phyloP scores from a whole-genome alignment of 2,797 vertebrate genomes.

The Ispidina lecontei region DNA sequence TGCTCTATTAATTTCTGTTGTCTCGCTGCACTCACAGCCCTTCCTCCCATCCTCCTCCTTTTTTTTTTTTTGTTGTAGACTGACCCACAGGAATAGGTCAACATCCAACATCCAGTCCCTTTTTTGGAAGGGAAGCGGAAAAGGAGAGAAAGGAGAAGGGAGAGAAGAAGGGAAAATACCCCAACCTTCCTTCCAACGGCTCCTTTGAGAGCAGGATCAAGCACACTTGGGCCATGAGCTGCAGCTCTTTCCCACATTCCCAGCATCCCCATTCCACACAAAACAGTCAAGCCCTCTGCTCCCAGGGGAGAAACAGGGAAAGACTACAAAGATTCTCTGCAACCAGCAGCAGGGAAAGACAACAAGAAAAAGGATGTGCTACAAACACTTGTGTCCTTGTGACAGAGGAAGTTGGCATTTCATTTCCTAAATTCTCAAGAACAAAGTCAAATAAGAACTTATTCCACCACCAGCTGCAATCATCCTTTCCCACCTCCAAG shows the following conservation, averaged over 20 bases:
- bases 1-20: conserved; percentile 68
- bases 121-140: conserved; percentile 29
- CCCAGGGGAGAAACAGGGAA: background rate
- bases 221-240: background rate
- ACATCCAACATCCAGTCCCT: conserved; percentile 33
- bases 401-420: background rate
- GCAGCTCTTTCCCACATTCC: background rate
- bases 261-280: background rate
- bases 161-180: background rate
- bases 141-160: background rate
- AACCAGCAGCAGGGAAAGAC: background rate
- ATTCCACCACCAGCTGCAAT: background rate
- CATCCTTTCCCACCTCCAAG: background rate
- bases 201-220: conserved; percentile 12
- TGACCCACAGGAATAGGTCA: conserved; percentile 62
- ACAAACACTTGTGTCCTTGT: background rate
- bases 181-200: background rate
- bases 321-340: background rate
- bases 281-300: background rate
- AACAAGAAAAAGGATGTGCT: background rate
- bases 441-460: background rate
- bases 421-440: background rate
- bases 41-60: background rate
- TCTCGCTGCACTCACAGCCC: conserved; percentile 11
- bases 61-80: background rate